phyloP scores from a whole-genome alignment of 2,888 invertebrate genomes.

The Scrobipalpa costella region DNA sequence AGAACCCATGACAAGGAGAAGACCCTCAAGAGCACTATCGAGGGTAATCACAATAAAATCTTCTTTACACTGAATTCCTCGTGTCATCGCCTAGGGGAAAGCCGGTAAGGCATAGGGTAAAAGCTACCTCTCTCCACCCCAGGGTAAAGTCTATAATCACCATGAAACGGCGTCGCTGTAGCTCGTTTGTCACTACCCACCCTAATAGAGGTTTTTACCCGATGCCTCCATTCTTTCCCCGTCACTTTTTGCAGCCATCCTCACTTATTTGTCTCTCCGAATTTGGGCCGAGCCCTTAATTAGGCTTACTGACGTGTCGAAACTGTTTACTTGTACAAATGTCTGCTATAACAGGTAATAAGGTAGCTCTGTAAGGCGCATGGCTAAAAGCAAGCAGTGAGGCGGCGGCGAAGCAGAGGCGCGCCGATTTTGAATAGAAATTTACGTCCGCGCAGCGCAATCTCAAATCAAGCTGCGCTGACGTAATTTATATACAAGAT shows the following conservation, averaged over 20 bases:
- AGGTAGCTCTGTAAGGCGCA: too few relatives aligned
- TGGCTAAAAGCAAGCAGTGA: too few relatives aligned
- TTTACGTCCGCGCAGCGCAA: too few relatives aligned
- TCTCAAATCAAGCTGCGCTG: too few relatives aligned
- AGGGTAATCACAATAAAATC: slow-evolving; percentile 19
- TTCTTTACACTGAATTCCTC: slow-evolving; percentile 16
- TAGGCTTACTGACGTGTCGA: slow-evolving; percentile 35
- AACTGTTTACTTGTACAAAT: slow-evolving; percentile 30
- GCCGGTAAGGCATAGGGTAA: slow-evolving; percentile 4
- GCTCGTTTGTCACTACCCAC: slow-evolving; percentile 57
- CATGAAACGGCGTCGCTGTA: slow-evolving; percentile 48
- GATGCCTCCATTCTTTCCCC: slow-evolving; percentile 54
- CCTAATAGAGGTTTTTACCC: slow-evolving; percentile 61
- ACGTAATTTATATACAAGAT: too few relatives aligned
- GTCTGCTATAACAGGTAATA: neutral
- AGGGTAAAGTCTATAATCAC: slow-evolving; percentile 45
- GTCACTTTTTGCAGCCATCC: slow-evolving; percentile 47
- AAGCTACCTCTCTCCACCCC: slow-evolving; percentile 12
- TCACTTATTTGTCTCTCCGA: slow-evolving; percentile 45
- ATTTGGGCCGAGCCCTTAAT: slow-evolving; percentile 42
- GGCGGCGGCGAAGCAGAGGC: too few relatives aligned
- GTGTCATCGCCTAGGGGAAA: slow-evolving; percentile 12
- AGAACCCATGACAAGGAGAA: too few relatives aligned
- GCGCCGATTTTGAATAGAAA: too few relatives aligned
- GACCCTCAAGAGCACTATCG: slow-evolving; percentile 13